Base-by-base conservation (phyloP, 2,797 vertebrate species). In the Eupleurogrammus muticus region DNA sequence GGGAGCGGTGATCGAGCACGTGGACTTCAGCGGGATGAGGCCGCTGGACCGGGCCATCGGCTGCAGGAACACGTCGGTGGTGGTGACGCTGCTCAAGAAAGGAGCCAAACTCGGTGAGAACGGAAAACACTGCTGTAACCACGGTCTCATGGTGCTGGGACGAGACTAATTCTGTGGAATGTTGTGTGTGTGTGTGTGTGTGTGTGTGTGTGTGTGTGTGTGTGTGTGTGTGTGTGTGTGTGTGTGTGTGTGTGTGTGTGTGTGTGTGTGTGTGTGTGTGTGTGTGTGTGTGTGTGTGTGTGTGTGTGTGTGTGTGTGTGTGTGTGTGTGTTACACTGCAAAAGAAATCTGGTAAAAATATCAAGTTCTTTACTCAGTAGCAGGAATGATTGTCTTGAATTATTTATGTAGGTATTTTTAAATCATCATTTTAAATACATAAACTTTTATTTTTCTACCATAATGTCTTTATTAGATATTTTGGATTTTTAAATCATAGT, bases 41-140 rank as follows among this genome's bases (percentile, higher is more conserved):
- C 98, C 98, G 0, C 85, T 99, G 91, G 98, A 99, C 93, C 95
- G 98, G 88, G 98, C 98, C 9, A 99, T 99, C 0, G 98, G 98
- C 6, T 99, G 98, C 68, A 94, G 97, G 23, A 99, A 99, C 74
- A 97, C 97, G 0, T 90, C 98, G 0, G 98, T 99, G 2, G 98
- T 99, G 84, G 94, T 99, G 35, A 96, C 92, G 0, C 93, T 99
- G 38, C 94, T 99, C 81, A 96, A 97, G 67, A 99, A 99, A 91
- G 98, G 97, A 73, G 98, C 98, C 63, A 99, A 98, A 75, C 92
- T 99, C 63, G 98, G 98, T 99, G 88, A 92, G 92, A 57, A 57
- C 24, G 28, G 28, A 42, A 42, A 16, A 44, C 7, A 17, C 19
- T 52, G 49, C 49, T 35, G 69, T 50, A 44, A 14, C n/a, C 70